Evolutionary conservation across 2,888 invertebrate genomes (phyloP), one percentile per base, ranked within the genome.

Genomic region (Cordilura impudica): DNA sequence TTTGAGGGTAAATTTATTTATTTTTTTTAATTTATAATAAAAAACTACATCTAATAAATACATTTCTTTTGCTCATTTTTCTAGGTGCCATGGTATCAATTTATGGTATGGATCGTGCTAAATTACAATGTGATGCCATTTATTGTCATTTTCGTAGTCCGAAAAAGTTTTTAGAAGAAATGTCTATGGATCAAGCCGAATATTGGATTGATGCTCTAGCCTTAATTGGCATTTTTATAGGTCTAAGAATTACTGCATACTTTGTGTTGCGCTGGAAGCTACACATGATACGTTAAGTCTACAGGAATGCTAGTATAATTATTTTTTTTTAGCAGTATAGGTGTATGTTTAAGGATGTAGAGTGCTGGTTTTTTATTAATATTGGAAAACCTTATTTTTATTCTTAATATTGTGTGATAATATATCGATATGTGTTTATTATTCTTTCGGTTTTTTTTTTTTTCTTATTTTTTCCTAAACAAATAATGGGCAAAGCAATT

Each of bases 131-230:
- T 89, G 93, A 93, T 43, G 93, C 94, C 84, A 93, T 93, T 6
- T 97, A 95, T 89, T 97, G 97, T 90, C 95, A 96, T 86, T 96
- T 94, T 90, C 93, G 94, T 83, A 93, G 93, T 85, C 96, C 96
- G 5, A 92, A 93, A 83, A 94, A 95, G 86, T 96, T 98, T 87
- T 91, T 98, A 63, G 93, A 95, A 82, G 94, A 96, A 88, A 94
- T 96, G 94, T 93, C 95, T 4, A 95, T 96, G 95, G 93, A 94
- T 78, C 91, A 93, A 72, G 93, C 94, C 0, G 93, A 93, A 82
- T 95, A 94, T 88, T 95, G 96, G 93, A 91, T 97, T 12, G 97
- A 97, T 90, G 95, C 95, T 12, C 94, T 93, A 16, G 95, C 96
- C n/a, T 91, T 97, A 73, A 90, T 93, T 83, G 94, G 93, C 60